Base-by-base conservation (phyloP, 2,888 invertebrate genomes). In the Tinea trinotella region DNA sequence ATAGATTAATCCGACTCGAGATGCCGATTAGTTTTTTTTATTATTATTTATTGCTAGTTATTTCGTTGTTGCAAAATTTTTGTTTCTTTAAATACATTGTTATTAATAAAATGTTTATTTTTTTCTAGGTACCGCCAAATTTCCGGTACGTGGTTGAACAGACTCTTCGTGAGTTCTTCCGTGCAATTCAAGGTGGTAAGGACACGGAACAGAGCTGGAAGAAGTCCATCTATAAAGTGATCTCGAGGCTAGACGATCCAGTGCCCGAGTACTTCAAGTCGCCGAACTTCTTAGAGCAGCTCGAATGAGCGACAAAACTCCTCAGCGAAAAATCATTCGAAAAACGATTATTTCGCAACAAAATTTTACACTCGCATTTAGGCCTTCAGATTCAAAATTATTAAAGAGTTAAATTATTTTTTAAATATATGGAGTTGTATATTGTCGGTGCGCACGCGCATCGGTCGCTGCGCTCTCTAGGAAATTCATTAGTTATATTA, bases 221-320 rank as follows among this genome's bases (percentile, higher is more conserved):
- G 89, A 99, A 99, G 86, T 94, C 98, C 70, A 99, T 99, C 87
- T 99, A 99, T 91, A 99, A 99, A 87, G 94, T 99, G 71, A 99
- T 99, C 85, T 98, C 98, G 69, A 93, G 99, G 77, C 90, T 99
- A 87, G 99, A 99, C 88, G 99, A 99, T 86, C 94, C 95, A 61
- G 96, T 99, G 70, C 99, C 99, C 64, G 99, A 99, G 80, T 99
- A 97, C 89, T 99, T 99, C 91, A 99, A 99, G 87, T 96, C 97
- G 71, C 97, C 98, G 64, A 98, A 98, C 89, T 99, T 99, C 90
- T 93, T 99, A 87, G 98, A 99, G 82, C 97, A 98, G 84, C 91
- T 99, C 74, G 98, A 97, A 91, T 97, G 91, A 80, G 69, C 72
- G 68, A 67, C 59, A 61, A 60, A 62, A 61, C 70, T 68, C 67